phyloP scores from a whole-genome alignment of 2,113 vertebrate genomes.

The Salvator merianae region DNA sequence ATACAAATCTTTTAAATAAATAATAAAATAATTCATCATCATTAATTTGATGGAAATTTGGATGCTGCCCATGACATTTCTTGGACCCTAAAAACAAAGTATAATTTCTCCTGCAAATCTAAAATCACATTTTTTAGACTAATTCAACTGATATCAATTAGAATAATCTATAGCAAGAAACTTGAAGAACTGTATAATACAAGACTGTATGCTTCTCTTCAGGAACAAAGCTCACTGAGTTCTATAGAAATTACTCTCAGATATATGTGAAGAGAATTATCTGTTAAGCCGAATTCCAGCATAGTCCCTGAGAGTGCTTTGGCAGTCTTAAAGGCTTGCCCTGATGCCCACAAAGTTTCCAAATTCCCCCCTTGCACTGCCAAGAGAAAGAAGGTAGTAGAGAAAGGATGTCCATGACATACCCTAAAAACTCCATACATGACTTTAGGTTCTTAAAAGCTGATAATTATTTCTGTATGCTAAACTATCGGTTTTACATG shows the following conservation, averaged over 20 bases:
- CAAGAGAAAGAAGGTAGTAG: no score
- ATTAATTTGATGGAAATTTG: no score
- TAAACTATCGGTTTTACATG: no score
- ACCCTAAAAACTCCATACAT: not conserved
- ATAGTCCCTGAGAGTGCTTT: no score
- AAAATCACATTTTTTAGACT: not conserved
- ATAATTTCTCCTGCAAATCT: rapidly evolving
- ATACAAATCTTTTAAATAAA: not conserved
- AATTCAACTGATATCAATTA: not conserved
- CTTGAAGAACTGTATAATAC: not conserved
- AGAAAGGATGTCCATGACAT: not conserved
- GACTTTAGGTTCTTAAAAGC: not conserved
- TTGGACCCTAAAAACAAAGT: not conserved
- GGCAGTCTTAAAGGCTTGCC: no score
- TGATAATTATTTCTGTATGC: no score
- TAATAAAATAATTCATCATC: no score
- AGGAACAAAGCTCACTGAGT: no score
- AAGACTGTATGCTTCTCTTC: not conserved
- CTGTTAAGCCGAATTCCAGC: no score
- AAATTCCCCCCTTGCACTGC: no score
- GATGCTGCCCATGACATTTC: not conserved
- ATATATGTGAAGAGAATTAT: not conserved
- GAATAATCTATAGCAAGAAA: not conserved
- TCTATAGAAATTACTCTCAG: not conserved
- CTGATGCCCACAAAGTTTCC: no score